Base-by-base conservation (phyloP, 2,888 invertebrate genomes). In the Caenorhabditis afra region DNA sequence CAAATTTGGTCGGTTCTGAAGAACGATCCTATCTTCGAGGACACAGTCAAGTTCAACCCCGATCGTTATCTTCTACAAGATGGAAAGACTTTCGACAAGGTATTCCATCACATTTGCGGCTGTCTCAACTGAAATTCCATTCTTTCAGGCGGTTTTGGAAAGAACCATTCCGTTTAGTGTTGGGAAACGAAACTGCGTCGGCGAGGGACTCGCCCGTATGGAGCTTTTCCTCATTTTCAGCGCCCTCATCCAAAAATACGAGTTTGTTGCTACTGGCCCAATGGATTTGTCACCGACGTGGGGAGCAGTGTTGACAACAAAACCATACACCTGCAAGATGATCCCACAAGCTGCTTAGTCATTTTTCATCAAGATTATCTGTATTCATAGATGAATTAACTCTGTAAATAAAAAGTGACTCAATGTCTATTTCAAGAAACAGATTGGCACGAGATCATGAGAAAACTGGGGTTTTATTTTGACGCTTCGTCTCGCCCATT, bases 151-250 rank as follows among this genome's bases (percentile, higher is more conserved):
- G 11, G 73, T 76, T 0, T 41, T 85, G 0, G 85, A 85, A 7
- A 74, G 68, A 22, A 55, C 70, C 3, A 73, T 81, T 52, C 82
- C 85, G 11, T 85, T 85, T 71, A 81, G 81, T 22, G 76, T 84
- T 37, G 85, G 85, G 29, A 85, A 82, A 52, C 59, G 85, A 16
- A 57, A 66, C 44, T 85, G 85, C 57, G 85, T 81, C 11, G 85
- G 85, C 55, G 85, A 85, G 47, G 85, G 82, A 39, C 41, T 85
- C 39, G 83, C 85, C 0, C 23, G 81, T 3, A 73, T 83, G 66
- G 85, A 85, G 57, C 47, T 85, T 10, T 85, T 85, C 66, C 22
- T 81, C 11, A 74, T 76, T 12, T 62, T 79, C 47, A 58, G 67
- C 12, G 55, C 81, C 5, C 29, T 81, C 10, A 59, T 79, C 14